Conservation (phyloP, 2,888 invertebrate genomes). For the Trilocha varians region DNA sequence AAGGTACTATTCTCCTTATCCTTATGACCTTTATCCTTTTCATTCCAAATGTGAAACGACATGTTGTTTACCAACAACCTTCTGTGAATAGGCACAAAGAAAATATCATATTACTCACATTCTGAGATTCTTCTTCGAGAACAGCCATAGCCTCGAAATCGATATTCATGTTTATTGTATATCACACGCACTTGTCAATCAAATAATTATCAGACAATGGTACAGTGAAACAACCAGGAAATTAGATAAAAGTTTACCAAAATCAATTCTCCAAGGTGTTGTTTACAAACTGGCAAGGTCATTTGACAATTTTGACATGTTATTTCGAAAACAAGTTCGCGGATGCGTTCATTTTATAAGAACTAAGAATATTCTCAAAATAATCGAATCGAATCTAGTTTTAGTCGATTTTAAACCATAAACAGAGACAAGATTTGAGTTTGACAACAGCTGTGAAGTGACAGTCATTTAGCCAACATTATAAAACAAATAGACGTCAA, state of each 20-base stretch:
- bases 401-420: constrained; percentile 13
- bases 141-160: constrained; percentile 77
- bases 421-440: constrained; percentile 13
- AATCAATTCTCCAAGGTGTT: constrained; percentile 67
- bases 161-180: constrained; percentile 54
- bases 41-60: constrained; percentile 3
- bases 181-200: constrained; percentile 19
- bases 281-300: constrained; percentile 88
- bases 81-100: constrained; percentile 25
- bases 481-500: constrained; percentile 29
- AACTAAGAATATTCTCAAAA: constrained; percentile 28
- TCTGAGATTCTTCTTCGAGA: constrained; percentile 74
- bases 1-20: not conserved
- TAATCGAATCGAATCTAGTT: not conserved
- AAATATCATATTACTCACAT: constrained; percentile 57
- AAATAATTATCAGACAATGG: constrained; percentile 36
- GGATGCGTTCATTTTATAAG: constrained; percentile 26
- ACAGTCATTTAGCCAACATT: constrained; percentile 14
- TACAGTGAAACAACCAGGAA: constrained; percentile 72
- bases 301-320: constrained; percentile 49
- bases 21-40: not conserved
- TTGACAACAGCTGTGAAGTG: constrained; percentile 12
- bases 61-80: constrained; percentile 19
- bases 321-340: constrained; percentile 45
- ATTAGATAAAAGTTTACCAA: constrained; percentile 52